phyloP scores from a whole-genome alignment of 64 coral and sea anemone species.

The Stylophora pistillata region DNA sequence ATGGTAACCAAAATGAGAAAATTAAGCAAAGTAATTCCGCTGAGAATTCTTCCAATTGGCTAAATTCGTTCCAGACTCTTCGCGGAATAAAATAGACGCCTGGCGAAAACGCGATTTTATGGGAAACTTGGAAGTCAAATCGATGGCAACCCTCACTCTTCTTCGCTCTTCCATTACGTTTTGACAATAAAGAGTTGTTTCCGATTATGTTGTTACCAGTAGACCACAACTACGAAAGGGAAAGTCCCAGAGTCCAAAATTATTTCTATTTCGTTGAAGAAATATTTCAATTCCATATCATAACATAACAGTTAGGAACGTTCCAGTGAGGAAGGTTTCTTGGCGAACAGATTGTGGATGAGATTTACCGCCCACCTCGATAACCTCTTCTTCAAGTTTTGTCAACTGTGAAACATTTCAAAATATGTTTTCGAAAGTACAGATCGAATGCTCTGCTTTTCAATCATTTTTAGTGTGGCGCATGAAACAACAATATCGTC shows the following conservation, averaged over 20 bases:
- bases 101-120: background rate
- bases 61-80: constrained; percentile 6
- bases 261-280: background rate
- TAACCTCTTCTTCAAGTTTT: background rate
- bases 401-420: background rate
- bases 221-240: background rate
- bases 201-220: background rate
- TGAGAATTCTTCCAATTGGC: background rate
- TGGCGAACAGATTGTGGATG: background rate
- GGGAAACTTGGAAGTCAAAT: background rate
- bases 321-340: background rate
- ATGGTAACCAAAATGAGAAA: background rate
- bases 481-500: background rate
- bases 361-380: background rate
- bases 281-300: background rate
- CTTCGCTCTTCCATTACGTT: background rate
- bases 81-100: constrained; percentile 17
- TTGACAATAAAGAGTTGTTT: constrained; percentile 2
- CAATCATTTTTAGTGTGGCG: background rate
- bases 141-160: background rate
- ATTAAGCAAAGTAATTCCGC: background rate
- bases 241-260: background rate
- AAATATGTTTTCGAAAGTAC: background rate
- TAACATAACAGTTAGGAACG: background rate
- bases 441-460: background rate